Conservation (phyloP, 2,797 vertebrate species). For the Anas bernieri region DNA sequence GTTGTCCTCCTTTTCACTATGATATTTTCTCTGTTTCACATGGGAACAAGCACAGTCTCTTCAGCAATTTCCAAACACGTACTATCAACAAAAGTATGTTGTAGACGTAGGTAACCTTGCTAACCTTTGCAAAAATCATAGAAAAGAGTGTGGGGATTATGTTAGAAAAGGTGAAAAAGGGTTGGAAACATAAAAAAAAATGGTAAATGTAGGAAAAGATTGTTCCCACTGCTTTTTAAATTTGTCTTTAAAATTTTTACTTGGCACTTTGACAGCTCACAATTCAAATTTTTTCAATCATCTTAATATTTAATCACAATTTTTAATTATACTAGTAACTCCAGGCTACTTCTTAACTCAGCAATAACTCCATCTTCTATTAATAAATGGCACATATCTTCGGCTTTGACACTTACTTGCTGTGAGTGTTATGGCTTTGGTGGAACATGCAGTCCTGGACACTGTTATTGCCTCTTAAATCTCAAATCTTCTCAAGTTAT, state of each 20-base stretch:
- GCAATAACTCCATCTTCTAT: conserved; percentile 48
- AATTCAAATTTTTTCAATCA: conserved; percentile 28
- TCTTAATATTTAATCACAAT: conserved; percentile 55
- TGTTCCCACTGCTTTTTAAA: not conserved
- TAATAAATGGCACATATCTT: conserved; percentile 43
- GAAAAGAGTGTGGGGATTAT: not conserved
- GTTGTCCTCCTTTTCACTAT: not conserved
- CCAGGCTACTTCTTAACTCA: conserved; percentile 40
- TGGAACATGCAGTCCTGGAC: conserved; percentile 29
- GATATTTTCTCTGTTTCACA: not conserved
- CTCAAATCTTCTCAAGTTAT: conserved; percentile 37
- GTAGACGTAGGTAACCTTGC: not conserved
- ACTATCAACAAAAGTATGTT: not conserved
- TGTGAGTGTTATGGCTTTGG: conserved; percentile 24
- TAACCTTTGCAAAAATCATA: not conserved
- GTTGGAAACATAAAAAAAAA: not conserved
- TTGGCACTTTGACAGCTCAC: conserved; percentile 16
- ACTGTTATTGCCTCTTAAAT: not conserved
- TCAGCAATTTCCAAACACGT: not conserved
- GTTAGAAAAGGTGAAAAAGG: not conserved
- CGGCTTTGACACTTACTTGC: conserved; percentile 41
- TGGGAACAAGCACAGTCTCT: not conserved
- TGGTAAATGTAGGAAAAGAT: not conserved
- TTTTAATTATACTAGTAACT: conserved; percentile 61
- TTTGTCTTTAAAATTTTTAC: conserved; percentile 33